These are phyloP conservation scores for Aradus depressus DNA, from an alignment of 2,888 invertebrate genomes.

Conservation along the genomic window DNA sequence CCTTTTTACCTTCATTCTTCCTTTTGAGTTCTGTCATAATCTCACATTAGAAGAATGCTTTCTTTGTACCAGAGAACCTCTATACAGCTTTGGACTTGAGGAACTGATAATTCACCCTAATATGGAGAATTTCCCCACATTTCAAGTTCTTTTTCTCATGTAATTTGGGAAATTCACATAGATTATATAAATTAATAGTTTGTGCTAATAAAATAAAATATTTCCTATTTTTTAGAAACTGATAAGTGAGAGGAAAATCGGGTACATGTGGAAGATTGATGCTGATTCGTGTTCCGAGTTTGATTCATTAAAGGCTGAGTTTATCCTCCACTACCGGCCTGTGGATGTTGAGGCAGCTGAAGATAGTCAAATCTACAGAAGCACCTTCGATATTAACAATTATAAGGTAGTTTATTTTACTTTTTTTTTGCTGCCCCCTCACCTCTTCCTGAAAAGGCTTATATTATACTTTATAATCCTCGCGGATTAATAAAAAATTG, in stretches of 20 bases:
- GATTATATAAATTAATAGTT: neutral
- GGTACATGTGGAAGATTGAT: constrained; percentile 30
- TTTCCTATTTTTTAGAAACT: constrained; percentile 18
- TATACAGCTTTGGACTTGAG: no score
- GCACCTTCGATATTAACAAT: constrained; percentile 67
- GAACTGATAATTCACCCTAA: no score
- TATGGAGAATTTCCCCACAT: no score
- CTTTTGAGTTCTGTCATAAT: no score
- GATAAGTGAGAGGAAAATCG: constrained; percentile 27
- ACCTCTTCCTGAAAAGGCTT: no score
- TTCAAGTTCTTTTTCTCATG: constrained; percentile 15
- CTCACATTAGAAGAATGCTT: no score
- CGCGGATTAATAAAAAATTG: no score
- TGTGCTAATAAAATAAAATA: neutral
- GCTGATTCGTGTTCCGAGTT: constrained; percentile 33
- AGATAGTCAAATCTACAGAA: constrained; percentile 37
- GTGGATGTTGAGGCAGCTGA: constrained; percentile 27
- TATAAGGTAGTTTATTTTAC: constrained; percentile 49
- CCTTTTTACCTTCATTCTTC: no score
- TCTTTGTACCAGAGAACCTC: no score
- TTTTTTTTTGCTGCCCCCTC: no score
- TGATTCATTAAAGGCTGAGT: constrained; percentile 34
- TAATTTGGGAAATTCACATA: neutral
- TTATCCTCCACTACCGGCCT: constrained; percentile 35
- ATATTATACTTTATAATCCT: no score